Percentiles rank a stretch among this genome's conserved stretches.
phyloP scores from a whole-genome alignment of 2,888 invertebrate genomes.

The Bugulina stolonifera region DNA sequence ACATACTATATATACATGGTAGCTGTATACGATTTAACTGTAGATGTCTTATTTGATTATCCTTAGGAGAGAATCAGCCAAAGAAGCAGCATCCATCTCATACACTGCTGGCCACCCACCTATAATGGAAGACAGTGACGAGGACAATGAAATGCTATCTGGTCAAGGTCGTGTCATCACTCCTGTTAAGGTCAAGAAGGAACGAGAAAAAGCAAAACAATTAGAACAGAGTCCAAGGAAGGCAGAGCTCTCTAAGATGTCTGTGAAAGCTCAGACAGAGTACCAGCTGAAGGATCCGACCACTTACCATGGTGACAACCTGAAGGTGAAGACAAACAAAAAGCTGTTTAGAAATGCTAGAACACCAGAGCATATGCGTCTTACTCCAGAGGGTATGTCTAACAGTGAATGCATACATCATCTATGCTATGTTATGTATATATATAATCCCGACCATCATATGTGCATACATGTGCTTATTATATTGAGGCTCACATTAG shows the following conservation, averaged over 20 bases:
- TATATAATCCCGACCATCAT: not conserved
- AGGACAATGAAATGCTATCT: constrained; percentile 2
- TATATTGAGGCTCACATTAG: too few relatives aligned
- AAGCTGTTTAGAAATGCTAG: not conserved
- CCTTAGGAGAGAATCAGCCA: too few relatives aligned
- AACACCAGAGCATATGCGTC: not conserved
- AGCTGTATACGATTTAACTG: too few relatives aligned
- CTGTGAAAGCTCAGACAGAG: not conserved
- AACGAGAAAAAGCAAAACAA: not conserved
- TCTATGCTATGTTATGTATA: not conserved
- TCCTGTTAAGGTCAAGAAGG: not conserved
- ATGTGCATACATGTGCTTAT: too few relatives aligned
- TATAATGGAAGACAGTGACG: constrained; percentile 2
- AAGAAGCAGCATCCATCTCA: not conserved
- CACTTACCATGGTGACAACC: not conserved
- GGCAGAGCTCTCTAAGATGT: not conserved
- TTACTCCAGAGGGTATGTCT: constrained; percentile 2
- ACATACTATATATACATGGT: too few relatives aligned
- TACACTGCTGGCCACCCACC: not conserved
- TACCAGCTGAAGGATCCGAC: constrained; percentile 10
- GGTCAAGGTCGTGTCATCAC: constrained; percentile 8
- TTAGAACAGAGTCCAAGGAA: not conserved
- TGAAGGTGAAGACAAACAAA: constrained; percentile 1
- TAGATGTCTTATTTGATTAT: too few relatives aligned
- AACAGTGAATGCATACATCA: not conserved